Conservation (phyloP, 2,797 vertebrate species). For the Clarias platycephalus region DNA sequence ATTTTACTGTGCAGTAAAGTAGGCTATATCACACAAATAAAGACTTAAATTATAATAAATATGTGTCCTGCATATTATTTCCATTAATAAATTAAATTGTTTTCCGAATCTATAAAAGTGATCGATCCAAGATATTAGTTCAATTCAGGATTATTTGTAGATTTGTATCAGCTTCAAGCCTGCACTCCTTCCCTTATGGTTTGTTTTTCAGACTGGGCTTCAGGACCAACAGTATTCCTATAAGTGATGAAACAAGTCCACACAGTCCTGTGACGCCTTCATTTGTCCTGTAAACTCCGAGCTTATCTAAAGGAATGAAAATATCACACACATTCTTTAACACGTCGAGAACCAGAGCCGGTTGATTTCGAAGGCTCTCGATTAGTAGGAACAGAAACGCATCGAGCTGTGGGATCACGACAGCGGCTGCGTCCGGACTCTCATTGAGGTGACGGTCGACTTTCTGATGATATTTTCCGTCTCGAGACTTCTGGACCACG, state of each 20-base stretch:
- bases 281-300: constrained; percentile 83
- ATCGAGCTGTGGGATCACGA: constrained; percentile 71
- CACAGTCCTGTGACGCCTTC: constrained; percentile 84
- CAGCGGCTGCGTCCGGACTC: constrained; percentile 57
- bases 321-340: constrained; percentile 91
- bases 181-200: constrained; percentile 39
- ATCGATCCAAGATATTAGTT: not conserved
- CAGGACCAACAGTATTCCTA: constrained; percentile 82
- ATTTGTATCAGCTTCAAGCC: not conserved
- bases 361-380: constrained; percentile 77
- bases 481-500: constrained; percentile 69
- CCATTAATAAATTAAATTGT: not conserved
- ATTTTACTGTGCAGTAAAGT: too few species aligned
- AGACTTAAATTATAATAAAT: not conserved
- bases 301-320: constrained; percentile 82
- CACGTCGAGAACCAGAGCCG: constrained; percentile 82
- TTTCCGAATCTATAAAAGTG: not conserved
- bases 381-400: constrained; percentile 75
- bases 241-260: constrained; percentile 88
- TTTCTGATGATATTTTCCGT: constrained; percentile 62
- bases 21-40: too few species aligned
- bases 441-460: constrained; percentile 57
- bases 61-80: not conserved
- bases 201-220: constrained; percentile 82
- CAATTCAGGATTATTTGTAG: not conserved